These are phyloP conservation scores for Carposina sasakii DNA, from an alignment of 1,140 invertebrate genomes.

Conservation along the genomic window DNA sequence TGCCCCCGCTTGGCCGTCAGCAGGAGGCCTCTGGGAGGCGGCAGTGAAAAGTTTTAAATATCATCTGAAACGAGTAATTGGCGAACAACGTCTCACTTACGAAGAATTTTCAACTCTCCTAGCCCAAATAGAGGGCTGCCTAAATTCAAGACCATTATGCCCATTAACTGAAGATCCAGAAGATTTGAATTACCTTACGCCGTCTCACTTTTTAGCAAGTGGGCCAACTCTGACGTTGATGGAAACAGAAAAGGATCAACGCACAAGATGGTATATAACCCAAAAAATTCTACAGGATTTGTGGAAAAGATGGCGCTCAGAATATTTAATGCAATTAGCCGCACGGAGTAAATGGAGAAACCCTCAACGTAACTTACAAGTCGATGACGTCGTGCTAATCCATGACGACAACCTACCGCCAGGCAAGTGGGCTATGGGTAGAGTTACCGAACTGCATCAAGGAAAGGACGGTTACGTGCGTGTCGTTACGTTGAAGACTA, in stretches of 20 bases:
- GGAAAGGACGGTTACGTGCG: slow-evolving; percentile 39
- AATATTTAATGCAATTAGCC: slow-evolving; percentile 31
- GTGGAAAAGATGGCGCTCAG: slow-evolving; percentile 33
- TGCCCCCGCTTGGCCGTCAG: slow-evolving; percentile 35
- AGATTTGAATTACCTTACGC: not conserved
- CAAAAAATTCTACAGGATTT: slow-evolving; percentile 21
- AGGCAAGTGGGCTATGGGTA: slow-evolving; percentile 36
- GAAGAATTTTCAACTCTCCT: slow-evolving; percentile 29
- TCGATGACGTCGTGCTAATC: slow-evolving; percentile 32
- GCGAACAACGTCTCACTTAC: slow-evolving; percentile 12
- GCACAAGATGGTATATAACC: slow-evolving; percentile 12
- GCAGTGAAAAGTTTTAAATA: slow-evolving; percentile 30
- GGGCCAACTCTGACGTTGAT: slow-evolving; percentile 4
- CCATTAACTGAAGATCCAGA: slow-evolving; percentile 13
- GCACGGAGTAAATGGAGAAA: slow-evolving; percentile 26
- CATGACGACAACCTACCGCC: slow-evolving; percentile 36
- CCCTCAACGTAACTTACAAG: not conserved
- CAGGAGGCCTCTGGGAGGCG: slow-evolving; percentile 33
- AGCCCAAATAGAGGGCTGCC: not conserved
- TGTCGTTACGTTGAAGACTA: slow-evolving; percentile 34
- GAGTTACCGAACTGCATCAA: slow-evolving; percentile 31
- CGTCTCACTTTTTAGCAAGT: slow-evolving; percentile 15
- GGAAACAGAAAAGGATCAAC: slow-evolving; percentile 3
- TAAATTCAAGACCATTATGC: not conserved
- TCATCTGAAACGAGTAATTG: slow-evolving; percentile 33